Evolutionary conservation across 2,797 vertebrate species (phyloP), one percentile per base, ranked within the genome.

Genomic region (Siniperca undulata): DNA sequence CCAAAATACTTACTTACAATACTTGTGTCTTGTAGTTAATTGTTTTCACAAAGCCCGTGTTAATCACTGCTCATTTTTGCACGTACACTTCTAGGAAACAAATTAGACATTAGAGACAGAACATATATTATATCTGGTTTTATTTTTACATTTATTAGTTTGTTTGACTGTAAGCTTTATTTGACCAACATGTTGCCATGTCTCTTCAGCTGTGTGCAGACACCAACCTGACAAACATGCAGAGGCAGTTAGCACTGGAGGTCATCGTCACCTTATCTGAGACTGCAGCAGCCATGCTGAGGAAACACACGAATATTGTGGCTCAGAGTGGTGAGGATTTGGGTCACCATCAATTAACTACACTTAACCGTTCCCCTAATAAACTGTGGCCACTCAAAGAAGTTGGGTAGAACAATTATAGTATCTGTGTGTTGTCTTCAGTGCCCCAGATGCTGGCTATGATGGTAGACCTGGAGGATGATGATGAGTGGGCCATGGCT

Each of bases 401-500:
- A 19, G 30, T 3, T n/a, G 0, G 27, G 7, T 42, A 3, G 17
- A 60, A 7, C 0, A 1, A 12, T 64, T 42, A 71, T 40, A 3
- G 5, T 7, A 13, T 14, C 20, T 2, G 0, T 60, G n/a, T 52
- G 7, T 76, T 42, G 0, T 82, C 52, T 83, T 87, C 78, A 99
- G 99, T 99, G 88, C 98, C 98, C 80, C 98, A 99, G 90, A 99
- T 99, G 98, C 87, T 99, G 90, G 94, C 98, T 2, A 99, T 99
- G 98, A 99, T 99, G 99, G 98, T 99, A 90, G 99, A 99, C 89
- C 95, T 99, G 8, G 99, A 99, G 92, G 98, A 99, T 17, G 98
- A 99, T 59, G 98, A 99, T 52, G 97, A 99, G 27, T 99, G 99
- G 99, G 96, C 98, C 53, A 97, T 98, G 95, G 97, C 97, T 1